These are phyloP conservation scores for Phasianus colchicus DNA, from an alignment of 2,113 vertebrate species.

Conservation along the genomic window DNA sequence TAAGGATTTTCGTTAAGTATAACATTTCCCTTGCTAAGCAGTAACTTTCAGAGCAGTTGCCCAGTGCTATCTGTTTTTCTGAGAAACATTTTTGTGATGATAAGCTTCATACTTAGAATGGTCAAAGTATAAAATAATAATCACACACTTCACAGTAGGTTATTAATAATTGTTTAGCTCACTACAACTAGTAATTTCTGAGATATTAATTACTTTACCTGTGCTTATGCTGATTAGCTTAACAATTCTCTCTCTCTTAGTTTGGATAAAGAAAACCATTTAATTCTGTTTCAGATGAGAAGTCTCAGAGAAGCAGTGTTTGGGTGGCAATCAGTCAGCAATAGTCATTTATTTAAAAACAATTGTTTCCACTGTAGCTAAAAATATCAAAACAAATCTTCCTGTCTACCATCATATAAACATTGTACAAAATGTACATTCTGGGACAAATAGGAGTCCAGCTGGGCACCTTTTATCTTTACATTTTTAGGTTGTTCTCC, in stretches of 20 bases:
- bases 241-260: slow-evolving; percentile 6
- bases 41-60: not conserved
- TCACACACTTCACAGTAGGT: not conserved
- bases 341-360: slow-evolving; percentile 62
- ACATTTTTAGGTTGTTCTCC: slow-evolving; percentile 17
- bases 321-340: slow-evolving; percentile 55
- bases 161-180: slow-evolving; percentile 2
- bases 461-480: slow-evolving; percentile 39
- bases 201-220: slow-evolving; percentile 24
- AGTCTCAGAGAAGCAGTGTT: slow-evolving; percentile 22
- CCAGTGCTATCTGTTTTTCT: not conserved
- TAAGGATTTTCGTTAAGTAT: not conserved
- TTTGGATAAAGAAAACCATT: slow-evolving; percentile 38
- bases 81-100: not conserved
- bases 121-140: not conserved
- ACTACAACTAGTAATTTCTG: not conserved
- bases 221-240: not conserved
- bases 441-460: slow-evolving; percentile 41
- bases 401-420: slow-evolving; percentile 25
- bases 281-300: slow-evolving; percentile 40
- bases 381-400: slow-evolving; percentile 46
- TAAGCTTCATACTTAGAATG: not conserved
- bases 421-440: slow-evolving; percentile 52
- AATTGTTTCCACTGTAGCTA: slow-evolving; percentile 46
- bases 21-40: not conserved